phyloP scores from a whole-genome alignment of 1,140 invertebrate species.

The Scaptomyza pallida region DNA sequence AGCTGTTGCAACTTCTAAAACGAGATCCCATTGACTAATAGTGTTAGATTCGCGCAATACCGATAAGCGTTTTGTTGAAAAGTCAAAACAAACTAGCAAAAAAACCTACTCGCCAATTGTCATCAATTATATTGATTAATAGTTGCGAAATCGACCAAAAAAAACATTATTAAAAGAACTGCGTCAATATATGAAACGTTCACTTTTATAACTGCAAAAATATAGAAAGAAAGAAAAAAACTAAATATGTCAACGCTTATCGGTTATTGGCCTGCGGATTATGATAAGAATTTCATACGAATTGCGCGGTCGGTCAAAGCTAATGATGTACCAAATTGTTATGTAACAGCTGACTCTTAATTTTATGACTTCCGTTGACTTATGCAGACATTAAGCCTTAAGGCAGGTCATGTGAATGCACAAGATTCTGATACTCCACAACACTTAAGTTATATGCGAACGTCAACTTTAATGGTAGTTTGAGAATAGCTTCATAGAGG shows the following conservation, averaged over 20 bases:
- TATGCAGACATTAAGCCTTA: too few relatives aligned
- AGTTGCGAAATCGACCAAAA: slow-evolving; percentile 20
- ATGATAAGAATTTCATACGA: slow-evolving; percentile 35
- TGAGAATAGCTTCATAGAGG: too few relatives aligned
- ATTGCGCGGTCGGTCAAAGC: slow-evolving; percentile 4
- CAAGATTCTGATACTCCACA: too few relatives aligned
- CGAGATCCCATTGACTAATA: slow-evolving; percentile 73
- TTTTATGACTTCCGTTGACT: slow-evolving; percentile 32
- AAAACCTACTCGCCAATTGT: slow-evolving; percentile 60
- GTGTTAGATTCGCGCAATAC: slow-evolving; percentile 69
- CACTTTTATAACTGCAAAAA: slow-evolving; percentile 28
- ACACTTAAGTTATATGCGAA: too few relatives aligned
- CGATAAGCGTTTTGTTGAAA: slow-evolving; percentile 73
- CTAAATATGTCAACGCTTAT: slow-evolving; percentile 57
- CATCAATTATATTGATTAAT: slow-evolving; percentile 80
- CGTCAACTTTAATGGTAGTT: too few relatives aligned
- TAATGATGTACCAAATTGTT: slow-evolving; percentile 12
- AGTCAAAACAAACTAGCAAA: slow-evolving; percentile 7
- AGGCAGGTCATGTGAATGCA: too few relatives aligned
- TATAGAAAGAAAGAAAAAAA: slow-evolving; percentile 37
- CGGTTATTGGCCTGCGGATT: slow-evolving; percentile 54
- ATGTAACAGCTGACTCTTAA: slow-evolving; percentile 52
- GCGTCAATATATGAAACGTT: slow-evolving; percentile 36
- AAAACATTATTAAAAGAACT: not conserved
- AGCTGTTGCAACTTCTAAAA: slow-evolving; percentile 18